A percentile compares a stretch with the other conserved stretches of the same genome.
Conservation (phyloP, 2,888 invertebrate genomes). For the Buathra laborator region DNA sequence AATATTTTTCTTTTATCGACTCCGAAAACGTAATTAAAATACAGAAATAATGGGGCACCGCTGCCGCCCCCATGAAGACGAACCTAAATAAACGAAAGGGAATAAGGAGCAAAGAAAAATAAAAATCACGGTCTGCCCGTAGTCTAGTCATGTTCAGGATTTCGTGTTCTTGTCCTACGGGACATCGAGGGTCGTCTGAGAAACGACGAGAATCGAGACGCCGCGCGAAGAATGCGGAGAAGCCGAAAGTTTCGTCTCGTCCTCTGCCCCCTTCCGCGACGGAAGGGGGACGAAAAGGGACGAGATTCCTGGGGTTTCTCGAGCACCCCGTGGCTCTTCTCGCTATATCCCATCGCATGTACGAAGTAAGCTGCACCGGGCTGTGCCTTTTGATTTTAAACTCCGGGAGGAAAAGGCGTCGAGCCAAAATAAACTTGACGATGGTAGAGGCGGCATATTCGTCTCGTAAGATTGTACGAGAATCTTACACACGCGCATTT, state of each 20-base stretch:
- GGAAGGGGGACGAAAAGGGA: slow-evolving; percentile 57
- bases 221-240: slow-evolving; percentile 55
- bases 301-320: slow-evolving; percentile 63
- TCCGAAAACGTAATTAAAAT: background rate
- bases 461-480: slow-evolving; percentile 19
- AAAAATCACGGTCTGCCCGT: slow-evolving; percentile 52
- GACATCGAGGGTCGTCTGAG: slow-evolving; percentile 36
- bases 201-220: slow-evolving; percentile 28
- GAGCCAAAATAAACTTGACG: slow-evolving; percentile 62
- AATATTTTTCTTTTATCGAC: background rate
- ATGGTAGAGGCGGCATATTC: slow-evolving; percentile 38
- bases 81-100: background rate
- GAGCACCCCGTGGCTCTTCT: slow-evolving; percentile 58
- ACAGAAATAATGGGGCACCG: background rate
- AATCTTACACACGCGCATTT: background rate
- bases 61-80: background rate
- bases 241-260: slow-evolving; percentile 37
- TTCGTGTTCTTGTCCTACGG: slow-evolving; percentile 29
- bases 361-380: slow-evolving; percentile 1
- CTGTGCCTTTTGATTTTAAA: slow-evolving; percentile 31
- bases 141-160: slow-evolving; percentile 39
- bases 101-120: background rate
- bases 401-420: slow-evolving; percentile 52
- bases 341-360: slow-evolving; percentile 16
- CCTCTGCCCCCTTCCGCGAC: background rate